Base-by-base conservation (phyloP, 2,797 vertebrate genomes). In the Amniataba percoides region DNA sequence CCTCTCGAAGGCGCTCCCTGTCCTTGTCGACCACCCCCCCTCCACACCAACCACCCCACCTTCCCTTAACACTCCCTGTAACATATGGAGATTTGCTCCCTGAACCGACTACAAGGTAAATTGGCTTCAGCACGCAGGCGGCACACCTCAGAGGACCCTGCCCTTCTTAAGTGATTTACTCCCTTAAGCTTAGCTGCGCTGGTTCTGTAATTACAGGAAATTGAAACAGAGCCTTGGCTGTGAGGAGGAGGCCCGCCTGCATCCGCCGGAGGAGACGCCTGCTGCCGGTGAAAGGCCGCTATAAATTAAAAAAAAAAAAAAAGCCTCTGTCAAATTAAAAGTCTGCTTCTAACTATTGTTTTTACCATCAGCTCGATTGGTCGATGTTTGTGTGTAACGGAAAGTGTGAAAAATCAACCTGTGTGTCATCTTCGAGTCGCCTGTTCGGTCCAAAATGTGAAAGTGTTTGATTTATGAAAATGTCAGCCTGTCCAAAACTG, bases 81-180 rank as follows among this genome's bases (percentile, higher is more conserved):
- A 81, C 93, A 94, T 92, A 94, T 90, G 92, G 93, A 88, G 91
- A 87, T 90, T 93, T 93, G 87, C 85, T 81, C 81, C 80, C 64
- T 86, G 74, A 85, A 86, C 82, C 66, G 25, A 55, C 49, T 55
- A 55, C 59, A 42, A 69, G 58, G 75, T 73, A 90, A 86, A 92
- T 88, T 89, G 86, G 91, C 87, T 90, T 86, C 69, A 71, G 80
- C 78, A 48, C 62, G 15, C 68, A 46, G 70, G 67, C 74, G 7
- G 58, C 83, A 87, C 90, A 93, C 91, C 91, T 92, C 89, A 46
- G 46, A 88, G 80, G 77, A 80, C 85, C 76, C 59, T 56, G 82
- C 25, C 88, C 85, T 81, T 69, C 91, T 93, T 92, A 93, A 92
- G 92, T 69, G 88, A 88, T 92, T 93, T 92, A 87, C 72, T 85